Base-by-base conservation (phyloP, 2,888 invertebrate species). In the Oscheius myriophilus region DNA sequence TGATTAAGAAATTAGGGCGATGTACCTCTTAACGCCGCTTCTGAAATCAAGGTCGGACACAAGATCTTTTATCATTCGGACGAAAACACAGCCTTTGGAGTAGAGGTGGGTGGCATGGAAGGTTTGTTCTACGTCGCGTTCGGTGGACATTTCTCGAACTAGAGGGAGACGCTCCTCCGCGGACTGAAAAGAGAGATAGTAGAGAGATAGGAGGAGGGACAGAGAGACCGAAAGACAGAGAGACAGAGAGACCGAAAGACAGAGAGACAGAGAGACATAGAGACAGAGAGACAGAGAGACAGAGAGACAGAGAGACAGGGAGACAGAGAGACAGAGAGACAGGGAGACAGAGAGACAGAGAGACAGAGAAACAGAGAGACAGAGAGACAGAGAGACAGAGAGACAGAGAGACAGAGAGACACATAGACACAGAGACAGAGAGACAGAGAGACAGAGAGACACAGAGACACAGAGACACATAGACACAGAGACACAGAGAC, bases 101-200 rank as follows among this genome's bases (percentile, higher is more conserved):
- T 85, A 86, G 52, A 80, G 70, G 45, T 88, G 90, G 89, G 80
- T 73, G 9, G 79, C 75, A 58, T 86, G 81, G 65, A 86, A 86
- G 87, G 94, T 91, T 73, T 92, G 91, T 89, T 96, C 98, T 79
- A 96, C 91, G 18, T 94, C 94, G 88, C 95, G 96, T 70, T 96
- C 97, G 72, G 96, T 92, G 26, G 95, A 94, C 26, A 97, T 46
- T 18, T 74, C 73, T 4, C 75, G 73, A 16, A 82, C 81, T 46
- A 84, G 64, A 9, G 84, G 71, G 16, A 69, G 49, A 1, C 61
- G 51, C 45, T 76, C 74, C 54, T 71, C 71, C 26, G 62, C 67
- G 18, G 72, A 71, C 69, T 74, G 49, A 59, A 71, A 61, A 26
- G 23, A 57, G 39, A 39, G 26, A 4, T 4, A 41, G 26, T 4